A percentile compares a stretch with the other conserved stretches of the same genome.
These are phyloP conservation scores for Eleutherodactylus coqui DNA, from an alignment of 2,797 vertebrate genomes.

Conservation along the genomic window DNA sequence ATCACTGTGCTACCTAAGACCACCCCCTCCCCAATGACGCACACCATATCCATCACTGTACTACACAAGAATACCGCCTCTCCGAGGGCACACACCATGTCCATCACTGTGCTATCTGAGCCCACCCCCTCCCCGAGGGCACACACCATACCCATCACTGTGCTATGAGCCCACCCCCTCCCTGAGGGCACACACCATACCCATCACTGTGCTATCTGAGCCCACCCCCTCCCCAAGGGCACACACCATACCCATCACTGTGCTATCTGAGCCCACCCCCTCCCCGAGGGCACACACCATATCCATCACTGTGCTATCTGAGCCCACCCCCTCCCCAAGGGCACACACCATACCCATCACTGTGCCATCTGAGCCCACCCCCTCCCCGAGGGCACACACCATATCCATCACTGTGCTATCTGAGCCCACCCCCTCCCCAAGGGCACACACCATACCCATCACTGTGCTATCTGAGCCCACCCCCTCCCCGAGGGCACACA, in stretches of 20 bases:
- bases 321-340: neutral
- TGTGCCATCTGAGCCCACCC: neutral
- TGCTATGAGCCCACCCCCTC: too few species aligned
- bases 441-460: neutral
- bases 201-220: neutral
- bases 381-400: too few species aligned
- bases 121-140: neutral
- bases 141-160: neutral
- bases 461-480: neutral
- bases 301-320: neutral
- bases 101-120: neutral
- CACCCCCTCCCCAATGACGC: too few species aligned
- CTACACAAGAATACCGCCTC: neutral
- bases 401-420: neutral
- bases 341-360: neutral
- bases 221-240: too few species aligned
- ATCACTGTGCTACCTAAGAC: neutral
- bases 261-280: neutral
- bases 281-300: too few species aligned
- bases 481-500: neutral
- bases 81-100: neutral
- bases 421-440: too few species aligned
- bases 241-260: neutral
- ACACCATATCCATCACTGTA: neutral
- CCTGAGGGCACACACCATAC: neutral